Evolutionary conservation across 2,888 invertebrate species (phyloP).

Genomic region (Papilio demoleus): DNA sequence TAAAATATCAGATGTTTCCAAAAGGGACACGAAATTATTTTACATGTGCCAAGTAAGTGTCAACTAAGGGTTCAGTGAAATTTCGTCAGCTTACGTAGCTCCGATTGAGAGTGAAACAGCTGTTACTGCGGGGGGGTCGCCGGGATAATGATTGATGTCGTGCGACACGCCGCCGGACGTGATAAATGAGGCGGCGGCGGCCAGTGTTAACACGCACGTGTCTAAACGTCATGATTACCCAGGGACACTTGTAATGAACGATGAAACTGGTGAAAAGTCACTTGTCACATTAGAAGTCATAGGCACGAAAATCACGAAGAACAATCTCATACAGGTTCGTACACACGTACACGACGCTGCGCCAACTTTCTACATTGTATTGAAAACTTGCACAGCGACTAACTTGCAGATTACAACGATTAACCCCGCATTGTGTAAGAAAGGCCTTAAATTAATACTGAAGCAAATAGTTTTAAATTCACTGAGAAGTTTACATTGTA

Average conservation of each 20-base stretch:
- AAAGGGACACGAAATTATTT: background rate
- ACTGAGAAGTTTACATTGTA: too few relatives aligned
- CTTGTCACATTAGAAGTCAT: too few relatives aligned
- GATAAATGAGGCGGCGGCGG: constrained; percentile 10
- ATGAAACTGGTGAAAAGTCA: background rate
- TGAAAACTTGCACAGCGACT: too few relatives aligned
- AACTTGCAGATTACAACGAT: too few relatives aligned
- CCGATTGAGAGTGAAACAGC: background rate
- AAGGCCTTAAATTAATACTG: too few relatives aligned
- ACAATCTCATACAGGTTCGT: too few relatives aligned
- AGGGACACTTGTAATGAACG: background rate
- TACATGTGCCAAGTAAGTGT: background rate
- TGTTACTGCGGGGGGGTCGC: background rate
- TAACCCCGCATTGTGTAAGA: too few relatives aligned
- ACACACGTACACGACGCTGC: too few relatives aligned
- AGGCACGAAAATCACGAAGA: too few relatives aligned
- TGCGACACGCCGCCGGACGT: background rate
- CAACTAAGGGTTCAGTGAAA: constrained; percentile 5
- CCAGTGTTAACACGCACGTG: constrained; percentile 1
- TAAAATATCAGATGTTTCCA: background rate
- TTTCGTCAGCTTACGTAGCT: background rate
- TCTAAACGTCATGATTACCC: background rate
- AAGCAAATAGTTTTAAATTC: too few relatives aligned
- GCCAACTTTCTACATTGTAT: too few relatives aligned
- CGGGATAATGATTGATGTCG: constrained; percentile 10